Conservation (phyloP, 2,113 vertebrate genomes). For the Turdus rufiventris region DNA sequence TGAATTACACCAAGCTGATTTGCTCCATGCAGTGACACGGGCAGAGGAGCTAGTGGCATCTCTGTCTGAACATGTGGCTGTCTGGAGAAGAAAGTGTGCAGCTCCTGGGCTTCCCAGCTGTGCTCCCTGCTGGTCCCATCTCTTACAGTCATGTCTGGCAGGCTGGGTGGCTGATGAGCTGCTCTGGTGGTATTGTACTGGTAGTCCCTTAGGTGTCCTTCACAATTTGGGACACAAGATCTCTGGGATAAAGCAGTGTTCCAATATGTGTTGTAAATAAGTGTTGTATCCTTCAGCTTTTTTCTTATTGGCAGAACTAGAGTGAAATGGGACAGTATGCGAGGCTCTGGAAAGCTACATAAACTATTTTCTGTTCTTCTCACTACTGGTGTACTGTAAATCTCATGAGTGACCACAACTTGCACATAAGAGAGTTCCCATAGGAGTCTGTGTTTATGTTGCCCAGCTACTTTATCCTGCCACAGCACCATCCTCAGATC, state of each 20-base stretch:
- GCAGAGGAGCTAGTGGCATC: neutral
- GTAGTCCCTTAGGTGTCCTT: neutral
- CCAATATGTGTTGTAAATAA: neutral
- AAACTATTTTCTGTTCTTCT: neutral
- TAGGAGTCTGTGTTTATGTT: neutral
- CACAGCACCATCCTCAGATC: neutral
- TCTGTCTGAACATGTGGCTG: neutral
- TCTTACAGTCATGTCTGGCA: neutral
- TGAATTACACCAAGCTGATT: neutral
- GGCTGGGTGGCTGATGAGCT: neutral
- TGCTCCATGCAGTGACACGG: neutral
- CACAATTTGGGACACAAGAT: rapidly evolving
- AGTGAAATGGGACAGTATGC: neutral
- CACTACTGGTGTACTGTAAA: neutral
- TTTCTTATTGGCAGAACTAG: neutral
- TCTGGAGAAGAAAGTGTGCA: neutral
- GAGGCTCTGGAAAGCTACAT: neutral
- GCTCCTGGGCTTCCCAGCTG: neutral
- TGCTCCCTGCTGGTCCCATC: rapidly evolving
- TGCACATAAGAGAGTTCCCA: neutral
- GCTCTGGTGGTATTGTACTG: neutral
- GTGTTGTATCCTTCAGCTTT: neutral
- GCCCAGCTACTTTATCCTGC: neutral
- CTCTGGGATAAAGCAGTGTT: neutral
- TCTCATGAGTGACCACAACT: neutral